Base-by-base conservation (phyloP, 1,140 invertebrate species). In the Saccostrea glomerata region DNA sequence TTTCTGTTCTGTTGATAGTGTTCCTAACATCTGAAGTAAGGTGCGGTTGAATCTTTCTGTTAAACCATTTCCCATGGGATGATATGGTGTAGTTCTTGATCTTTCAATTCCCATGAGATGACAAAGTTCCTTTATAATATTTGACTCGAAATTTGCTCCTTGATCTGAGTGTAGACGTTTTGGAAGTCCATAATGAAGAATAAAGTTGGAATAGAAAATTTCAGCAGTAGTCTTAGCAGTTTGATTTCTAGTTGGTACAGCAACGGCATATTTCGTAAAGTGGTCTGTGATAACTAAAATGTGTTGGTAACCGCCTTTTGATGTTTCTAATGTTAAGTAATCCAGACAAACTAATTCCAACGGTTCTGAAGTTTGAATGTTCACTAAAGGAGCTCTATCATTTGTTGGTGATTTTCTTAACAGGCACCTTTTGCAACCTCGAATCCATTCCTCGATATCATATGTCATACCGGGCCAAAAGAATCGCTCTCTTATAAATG, bases 21-120 rank as follows among this genome's bases (percentile, higher is more conserved):
- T 91, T 23, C 87, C 87, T 20, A 90, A 82, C 89, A 89, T 86
- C 36, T 82, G 47, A 36, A 86, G 73, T 23, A 89, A 56, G 5
- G 88, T 86, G 5, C 88, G 47, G 40, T 89, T 89, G 54, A 86
- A 89, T 9, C 88, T 17, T n/a, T 88, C 84, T 15, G 63, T 40
- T 3, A 84, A 54, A 15, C 47, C 82, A 40, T 89, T 86, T 0
- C 88, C 84, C 54, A 82, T 82, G 20, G 84, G 88, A 83, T 89
- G 70, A 63, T 82, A 84, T 4, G 73, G 86, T 20, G 77, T 82
- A 7, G 73, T 87, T n/a, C 86, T 17, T 23, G 77, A 60, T 47
- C 83, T 87, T 25, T 77, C 54, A 11, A 83, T 66, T 30, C 56
- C 56, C 3, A 40, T 36, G 30, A 77, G 30, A n/a, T 15, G 7